A percentile compares a stretch with the other conserved stretches of the same genome.
These are phyloP conservation scores for Eudasyphora cyanicolor DNA, from an alignment of 2,888 invertebrate species.

Conservation along the genomic window DNA sequence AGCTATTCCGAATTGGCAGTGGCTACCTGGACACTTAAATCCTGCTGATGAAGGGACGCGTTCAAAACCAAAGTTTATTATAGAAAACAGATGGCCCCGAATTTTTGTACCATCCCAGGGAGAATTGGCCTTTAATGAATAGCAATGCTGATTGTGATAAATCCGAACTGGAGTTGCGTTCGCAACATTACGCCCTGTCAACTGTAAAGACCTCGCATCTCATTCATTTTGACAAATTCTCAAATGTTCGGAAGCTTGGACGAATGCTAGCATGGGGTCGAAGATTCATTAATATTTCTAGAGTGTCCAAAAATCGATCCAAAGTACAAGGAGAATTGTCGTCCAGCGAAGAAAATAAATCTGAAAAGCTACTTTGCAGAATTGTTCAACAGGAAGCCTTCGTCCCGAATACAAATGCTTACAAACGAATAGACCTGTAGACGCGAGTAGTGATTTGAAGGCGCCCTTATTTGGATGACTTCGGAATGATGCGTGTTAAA, in stretches of 20 bases:
- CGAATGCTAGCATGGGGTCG: not conserved
- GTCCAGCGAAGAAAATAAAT: not conserved
- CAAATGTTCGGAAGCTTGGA: constrained; percentile 29
- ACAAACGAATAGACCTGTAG: not conserved
- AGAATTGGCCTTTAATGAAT: constrained; percentile 4
- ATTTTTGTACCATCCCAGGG: constrained; percentile 20
- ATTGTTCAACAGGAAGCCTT: not conserved
- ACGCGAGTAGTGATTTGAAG: not conserved
- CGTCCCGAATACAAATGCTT: not conserved
- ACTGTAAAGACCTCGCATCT: not conserved
- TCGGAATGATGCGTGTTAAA: not conserved
- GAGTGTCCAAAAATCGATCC: no score
- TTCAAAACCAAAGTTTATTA: no score
- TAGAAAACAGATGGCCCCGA: constrained; percentile 28
- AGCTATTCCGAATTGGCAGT: not conserved
- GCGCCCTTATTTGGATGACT: not conserved
- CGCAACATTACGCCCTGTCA: not conserved
- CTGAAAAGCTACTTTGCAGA: constrained; percentile 9
- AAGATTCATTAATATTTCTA: not conserved
- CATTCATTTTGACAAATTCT: constrained; percentile 32
- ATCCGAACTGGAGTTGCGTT: not conserved
- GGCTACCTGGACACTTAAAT: no score
- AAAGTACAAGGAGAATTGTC: not conserved
- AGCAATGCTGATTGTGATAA: not conserved
- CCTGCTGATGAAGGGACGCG: constrained; percentile 39